Evolutionary conservation across 2,113 vertebrate species (phyloP).

Genomic region (Hippocampus abdominalis): DNA sequence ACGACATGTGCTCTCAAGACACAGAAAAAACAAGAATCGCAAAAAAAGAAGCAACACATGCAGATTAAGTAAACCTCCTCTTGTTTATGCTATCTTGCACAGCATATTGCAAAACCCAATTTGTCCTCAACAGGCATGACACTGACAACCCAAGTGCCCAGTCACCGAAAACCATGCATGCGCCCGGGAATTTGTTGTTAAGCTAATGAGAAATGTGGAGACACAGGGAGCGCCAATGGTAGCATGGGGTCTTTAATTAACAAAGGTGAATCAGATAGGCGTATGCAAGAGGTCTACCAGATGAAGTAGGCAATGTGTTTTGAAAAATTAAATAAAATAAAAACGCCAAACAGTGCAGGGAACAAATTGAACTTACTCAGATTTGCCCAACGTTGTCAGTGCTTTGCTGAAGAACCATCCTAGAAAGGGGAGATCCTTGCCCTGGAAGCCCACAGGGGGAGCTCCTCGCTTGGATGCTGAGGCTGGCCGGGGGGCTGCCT

Average conservation of each 20-base stretch:
- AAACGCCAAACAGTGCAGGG: constrained; percentile 20
- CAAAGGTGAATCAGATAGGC: constrained; percentile 41
- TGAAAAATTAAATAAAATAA: constrained; percentile 2
- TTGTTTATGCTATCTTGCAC: constrained; percentile 38
- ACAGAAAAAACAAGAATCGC: constrained; percentile 23
- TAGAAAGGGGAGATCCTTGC: constrained; percentile 93
- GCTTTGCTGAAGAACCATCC: constrained; percentile 95
- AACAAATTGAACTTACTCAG: constrained; percentile 87
- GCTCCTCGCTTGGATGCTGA: constrained; percentile 81
- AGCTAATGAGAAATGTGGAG: constrained; percentile 33
- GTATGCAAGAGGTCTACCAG: constrained; percentile 20
- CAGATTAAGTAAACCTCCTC: constrained; percentile 18
- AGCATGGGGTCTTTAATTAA: constrained; percentile 33
- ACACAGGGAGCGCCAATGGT: constrained; percentile 41
- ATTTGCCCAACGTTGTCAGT: constrained; percentile 83
- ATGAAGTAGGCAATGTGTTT: constrained; percentile 9
- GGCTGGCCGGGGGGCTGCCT: constrained; percentile 82
- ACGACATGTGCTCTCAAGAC: constrained; percentile 12
- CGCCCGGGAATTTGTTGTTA: constrained; percentile 48
- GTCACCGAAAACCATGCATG: constrained; percentile 38
- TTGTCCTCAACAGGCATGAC: constrained; percentile 32
- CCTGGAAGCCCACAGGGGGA: constrained; percentile 85
- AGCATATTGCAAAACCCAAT: constrained; percentile 50
- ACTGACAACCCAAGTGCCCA: constrained; percentile 36
- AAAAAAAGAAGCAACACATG: neutral